Conservation (phyloP, 2,797 vertebrate genomes). For the Brachyrhaphis roseni region DNA sequence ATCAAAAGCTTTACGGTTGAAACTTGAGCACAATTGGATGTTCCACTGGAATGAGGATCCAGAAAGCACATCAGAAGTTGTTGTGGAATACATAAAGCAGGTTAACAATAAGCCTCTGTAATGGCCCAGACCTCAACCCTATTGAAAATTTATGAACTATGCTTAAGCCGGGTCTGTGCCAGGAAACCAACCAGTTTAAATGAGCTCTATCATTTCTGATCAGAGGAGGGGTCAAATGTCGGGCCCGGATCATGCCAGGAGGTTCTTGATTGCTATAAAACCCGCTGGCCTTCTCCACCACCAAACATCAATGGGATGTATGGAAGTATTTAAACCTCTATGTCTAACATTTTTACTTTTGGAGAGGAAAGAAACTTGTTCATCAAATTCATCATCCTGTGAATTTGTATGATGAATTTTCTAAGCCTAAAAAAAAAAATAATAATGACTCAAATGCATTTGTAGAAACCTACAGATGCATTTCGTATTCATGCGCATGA, state of each 20-base stretch:
- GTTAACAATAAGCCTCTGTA: not conserved
- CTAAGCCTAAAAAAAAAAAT: too few species aligned
- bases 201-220: slow-evolving; percentile 1
- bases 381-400: not conserved
- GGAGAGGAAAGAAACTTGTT: not conserved
- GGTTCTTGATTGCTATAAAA: not conserved
- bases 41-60: not conserved
- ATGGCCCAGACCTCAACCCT: slow-evolving; percentile 1
- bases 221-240: not conserved
- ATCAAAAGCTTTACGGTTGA: not conserved
- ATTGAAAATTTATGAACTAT: slow-evolving; percentile 2
- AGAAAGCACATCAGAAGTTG: not conserved
- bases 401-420: not conserved
- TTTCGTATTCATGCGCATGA: not conserved
- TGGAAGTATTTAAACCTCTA: not conserved
- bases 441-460: too few species aligned
- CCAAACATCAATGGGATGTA: not conserved
- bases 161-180: not conserved
- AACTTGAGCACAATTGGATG: not conserved
- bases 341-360: not conserved
- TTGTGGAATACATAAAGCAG: not conserved
- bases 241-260: not conserved
- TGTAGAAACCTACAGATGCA: not conserved
- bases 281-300: not conserved
- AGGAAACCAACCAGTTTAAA: not conserved